A percentile compares a stretch with the other conserved stretches of the same genome.
phyloP scores from a whole-genome alignment of 2,797 vertebrate species.

The Pampus argenteus region DNA sequence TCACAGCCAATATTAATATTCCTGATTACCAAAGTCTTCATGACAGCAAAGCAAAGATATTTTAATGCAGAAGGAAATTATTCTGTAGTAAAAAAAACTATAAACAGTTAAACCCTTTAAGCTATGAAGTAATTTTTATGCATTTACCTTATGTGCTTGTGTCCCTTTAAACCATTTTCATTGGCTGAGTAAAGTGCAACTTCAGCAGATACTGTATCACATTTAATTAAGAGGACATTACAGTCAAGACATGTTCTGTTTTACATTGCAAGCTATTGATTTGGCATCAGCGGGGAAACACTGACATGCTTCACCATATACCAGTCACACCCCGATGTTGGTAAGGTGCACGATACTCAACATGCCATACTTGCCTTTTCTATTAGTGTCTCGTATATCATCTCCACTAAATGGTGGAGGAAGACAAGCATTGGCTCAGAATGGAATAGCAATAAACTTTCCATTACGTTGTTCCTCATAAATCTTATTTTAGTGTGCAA shows the following conservation, averaged over 20 bases:
- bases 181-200: slow-evolving; percentile 17
- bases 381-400: slow-evolving; percentile 49
- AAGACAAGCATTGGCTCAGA: slow-evolving; percentile 27
- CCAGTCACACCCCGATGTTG: neutral
- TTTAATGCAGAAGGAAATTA: neutral
- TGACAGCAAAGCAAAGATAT: neutral
- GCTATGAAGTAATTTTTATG: neutral
- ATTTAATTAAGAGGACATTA: slow-evolving; percentile 72
- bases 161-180: slow-evolving; percentile 24
- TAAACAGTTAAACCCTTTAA: neutral
- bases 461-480: slow-evolving; percentile 42
- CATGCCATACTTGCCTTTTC: slow-evolving; percentile 40
- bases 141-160: neutral
- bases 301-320: slow-evolving; percentile 52
- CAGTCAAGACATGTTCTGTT: slow-evolving; percentile 64
- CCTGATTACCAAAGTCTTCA: neutral
- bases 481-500: slow-evolving; percentile 47
- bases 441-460: slow-evolving; percentile 60
- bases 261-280: slow-evolving; percentile 72
- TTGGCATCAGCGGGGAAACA: slow-evolving; percentile 55
- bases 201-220: slow-evolving; percentile 56
- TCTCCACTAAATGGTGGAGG: slow-evolving; percentile 34
- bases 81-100: neutral
- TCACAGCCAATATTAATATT: neutral
- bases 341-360: slow-evolving; percentile 50